Evolutionary conservation across 2,888 invertebrate species (phyloP).

Genomic region (Acronicta alni): DNA sequence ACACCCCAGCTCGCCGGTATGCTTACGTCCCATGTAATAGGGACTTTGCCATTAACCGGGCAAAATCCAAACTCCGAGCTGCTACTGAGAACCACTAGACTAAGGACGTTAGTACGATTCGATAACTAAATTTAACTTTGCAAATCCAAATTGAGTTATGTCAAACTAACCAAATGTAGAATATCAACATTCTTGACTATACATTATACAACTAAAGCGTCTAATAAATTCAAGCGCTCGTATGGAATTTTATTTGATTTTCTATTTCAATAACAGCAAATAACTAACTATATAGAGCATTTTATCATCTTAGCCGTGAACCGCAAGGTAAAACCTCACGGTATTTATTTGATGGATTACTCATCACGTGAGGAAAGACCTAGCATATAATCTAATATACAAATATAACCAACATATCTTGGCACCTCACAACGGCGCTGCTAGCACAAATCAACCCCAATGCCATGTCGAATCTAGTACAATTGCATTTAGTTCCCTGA

Average conservation of each 20-base stretch:
- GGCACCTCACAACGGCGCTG: background rate
- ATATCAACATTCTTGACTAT: background rate
- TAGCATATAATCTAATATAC: background rate
- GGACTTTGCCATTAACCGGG: too few species aligned
- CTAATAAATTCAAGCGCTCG: background rate
- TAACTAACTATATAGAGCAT: background rate
- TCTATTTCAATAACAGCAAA: background rate
- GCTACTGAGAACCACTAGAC: too few species aligned
- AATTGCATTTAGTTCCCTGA: background rate
- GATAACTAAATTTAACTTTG: background rate
- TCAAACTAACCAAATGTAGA: background rate
- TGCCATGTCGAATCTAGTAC: background rate
- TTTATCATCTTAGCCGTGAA: constrained; percentile 5
- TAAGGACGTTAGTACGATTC: too few species aligned
- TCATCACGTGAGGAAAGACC: constrained; percentile 28
- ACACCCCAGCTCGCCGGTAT: too few species aligned
- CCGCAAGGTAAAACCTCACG: constrained; percentile 6
- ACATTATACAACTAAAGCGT: background rate
- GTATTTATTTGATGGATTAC: constrained; percentile 7
- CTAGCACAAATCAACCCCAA: background rate
- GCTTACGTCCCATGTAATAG: too few species aligned
- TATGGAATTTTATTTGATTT: background rate
- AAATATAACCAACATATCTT: background rate
- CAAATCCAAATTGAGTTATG: background rate
- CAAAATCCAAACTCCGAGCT: too few species aligned